phyloP scores from a whole-genome alignment of 1,140 invertebrate genomes.

The Chlorops oryzae region DNA sequence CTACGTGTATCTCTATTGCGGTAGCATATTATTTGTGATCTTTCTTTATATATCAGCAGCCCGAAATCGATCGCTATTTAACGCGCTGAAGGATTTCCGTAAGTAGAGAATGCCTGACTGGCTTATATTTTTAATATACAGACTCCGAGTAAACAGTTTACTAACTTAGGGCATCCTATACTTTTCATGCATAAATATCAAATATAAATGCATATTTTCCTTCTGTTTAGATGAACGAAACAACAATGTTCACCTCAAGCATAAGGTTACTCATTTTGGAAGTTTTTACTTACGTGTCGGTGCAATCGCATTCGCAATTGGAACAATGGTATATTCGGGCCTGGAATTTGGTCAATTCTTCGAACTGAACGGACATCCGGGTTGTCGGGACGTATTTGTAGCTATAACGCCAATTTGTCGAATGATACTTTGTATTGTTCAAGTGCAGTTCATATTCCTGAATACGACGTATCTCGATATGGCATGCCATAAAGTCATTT shows the following conservation, averaged over 20 bases:
- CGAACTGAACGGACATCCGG: conserved; percentile 63
- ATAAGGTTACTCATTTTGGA: conserved; percentile 59
- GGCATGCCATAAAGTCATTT: conserved; percentile 82
- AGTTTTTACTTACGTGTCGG: conserved; percentile 86
- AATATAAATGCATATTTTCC: conserved; percentile 3
- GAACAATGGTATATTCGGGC: conserved; percentile 88
- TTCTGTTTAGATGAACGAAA: conserved; percentile 34
- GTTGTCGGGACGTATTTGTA: conserved; percentile 67
- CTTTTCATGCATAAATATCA: neutral
- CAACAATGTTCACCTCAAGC: conserved; percentile 40
- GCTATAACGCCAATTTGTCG: conserved; percentile 74
- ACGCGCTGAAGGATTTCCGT: conserved; percentile 49
- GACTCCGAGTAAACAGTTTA: too few relatives aligned
- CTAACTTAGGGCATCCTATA: too few relatives aligned
- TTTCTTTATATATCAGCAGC: conserved; percentile 68
- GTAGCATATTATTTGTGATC: conserved; percentile 67
- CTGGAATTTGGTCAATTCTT: conserved; percentile 80
- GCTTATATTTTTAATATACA: too few relatives aligned
- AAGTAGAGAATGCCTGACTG: conserved; percentile 30
- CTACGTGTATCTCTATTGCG: conserved; percentile 71
- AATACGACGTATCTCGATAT: conserved; percentile 59
- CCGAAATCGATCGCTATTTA: conserved; percentile 54
- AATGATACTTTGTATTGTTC: conserved; percentile 83
- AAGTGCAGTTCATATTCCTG: conserved; percentile 83
- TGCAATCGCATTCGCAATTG: conserved; percentile 81